Evolutionary conservation across 2,888 invertebrate genomes (phyloP).

Genomic region (Lasioglossum oenotherae): DNA sequence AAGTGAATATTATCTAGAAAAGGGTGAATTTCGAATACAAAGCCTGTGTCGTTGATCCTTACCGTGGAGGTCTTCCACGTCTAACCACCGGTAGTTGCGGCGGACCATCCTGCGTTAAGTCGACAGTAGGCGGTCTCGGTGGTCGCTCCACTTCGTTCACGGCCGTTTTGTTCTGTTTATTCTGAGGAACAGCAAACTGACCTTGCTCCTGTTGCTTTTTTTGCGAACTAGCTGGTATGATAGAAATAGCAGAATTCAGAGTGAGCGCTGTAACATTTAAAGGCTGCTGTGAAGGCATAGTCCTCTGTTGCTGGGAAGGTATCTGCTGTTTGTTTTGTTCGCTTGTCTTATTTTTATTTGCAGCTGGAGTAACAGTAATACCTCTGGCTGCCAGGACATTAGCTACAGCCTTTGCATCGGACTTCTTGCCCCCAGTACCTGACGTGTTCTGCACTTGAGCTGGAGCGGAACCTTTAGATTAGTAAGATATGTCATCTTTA

Average conservation of each 20-base stretch:
- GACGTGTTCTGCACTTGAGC: slow-evolving; percentile 79
- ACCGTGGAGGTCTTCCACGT: slow-evolving; percentile 82
- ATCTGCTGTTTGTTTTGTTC: slow-evolving; percentile 77
- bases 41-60: slow-evolving; percentile 13
- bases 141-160: slow-evolving; percentile 83
- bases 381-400: slow-evolving; percentile 91
- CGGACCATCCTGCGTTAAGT: slow-evolving; percentile 83
- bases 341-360: slow-evolving; percentile 84
- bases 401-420: slow-evolving; percentile 91
- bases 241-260: slow-evolving; percentile 87
- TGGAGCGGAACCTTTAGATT: slow-evolving; percentile 82
- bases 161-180: slow-evolving; percentile 77
- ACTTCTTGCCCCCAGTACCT: slow-evolving; percentile 85
- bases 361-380: slow-evolving; percentile 90
- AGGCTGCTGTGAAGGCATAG: slow-evolving; percentile 79
- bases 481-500: slow-evolving; percentile 71
- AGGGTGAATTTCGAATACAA: background rate
- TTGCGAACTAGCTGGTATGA: slow-evolving; percentile 85
- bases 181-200: slow-evolving; percentile 84
- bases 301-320: slow-evolving; percentile 75
- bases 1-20: background rate
- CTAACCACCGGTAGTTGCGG: slow-evolving; percentile 82
- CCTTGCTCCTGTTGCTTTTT: slow-evolving; percentile 82
- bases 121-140: slow-evolving; percentile 84
- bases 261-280: slow-evolving; percentile 84